Evolutionary conservation across 2,888 invertebrate genomes (phyloP).

Genomic region (Cyrtodaria siliqua): DNA sequence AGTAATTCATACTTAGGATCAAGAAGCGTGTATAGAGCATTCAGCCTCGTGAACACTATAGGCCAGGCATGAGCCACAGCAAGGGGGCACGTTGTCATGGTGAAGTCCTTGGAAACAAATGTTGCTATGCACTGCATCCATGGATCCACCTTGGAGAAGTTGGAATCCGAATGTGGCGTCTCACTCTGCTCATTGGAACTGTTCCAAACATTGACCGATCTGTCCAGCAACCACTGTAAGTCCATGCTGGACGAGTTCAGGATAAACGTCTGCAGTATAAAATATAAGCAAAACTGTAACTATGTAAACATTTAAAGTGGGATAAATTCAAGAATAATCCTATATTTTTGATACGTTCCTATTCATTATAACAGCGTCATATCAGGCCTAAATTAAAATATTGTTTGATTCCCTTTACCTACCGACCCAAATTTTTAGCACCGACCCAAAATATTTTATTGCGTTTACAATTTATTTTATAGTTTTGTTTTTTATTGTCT

Average conservation of each 20-base stretch:
- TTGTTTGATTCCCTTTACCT: too few species aligned
- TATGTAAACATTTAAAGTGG: too few species aligned
- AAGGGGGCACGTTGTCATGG: slow-evolving; percentile 93
- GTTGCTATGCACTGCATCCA: slow-evolving; percentile 91
- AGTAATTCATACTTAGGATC: slow-evolving; percentile 89
- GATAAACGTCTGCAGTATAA: slow-evolving; percentile 89
- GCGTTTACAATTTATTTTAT: too few species aligned
- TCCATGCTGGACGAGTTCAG: slow-evolving; percentile 92
- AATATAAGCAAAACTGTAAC: too few species aligned
- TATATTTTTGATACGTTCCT: too few species aligned
- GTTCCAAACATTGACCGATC: slow-evolving; percentile 94
- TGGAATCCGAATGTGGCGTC: slow-evolving; percentile 64
- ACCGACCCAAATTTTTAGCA: too few species aligned
- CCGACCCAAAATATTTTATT: too few species aligned
- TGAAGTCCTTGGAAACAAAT: slow-evolving; percentile 93
- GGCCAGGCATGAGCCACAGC: slow-evolving; percentile 98
- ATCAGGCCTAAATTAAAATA: too few species aligned
- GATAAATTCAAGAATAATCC: too few species aligned
- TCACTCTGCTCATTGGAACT: slow-evolving; percentile 76
- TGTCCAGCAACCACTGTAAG: slow-evolving; percentile 96
- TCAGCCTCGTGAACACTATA: slow-evolving; percentile 95
- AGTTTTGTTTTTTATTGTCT: too few species aligned
- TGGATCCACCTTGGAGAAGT: slow-evolving; percentile 81
- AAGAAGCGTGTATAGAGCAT: slow-evolving; percentile 95
- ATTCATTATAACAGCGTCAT: too few species aligned